phyloP scores from a whole-genome alignment of 2,888 invertebrate species.

The Galerucella calmariensis region DNA sequence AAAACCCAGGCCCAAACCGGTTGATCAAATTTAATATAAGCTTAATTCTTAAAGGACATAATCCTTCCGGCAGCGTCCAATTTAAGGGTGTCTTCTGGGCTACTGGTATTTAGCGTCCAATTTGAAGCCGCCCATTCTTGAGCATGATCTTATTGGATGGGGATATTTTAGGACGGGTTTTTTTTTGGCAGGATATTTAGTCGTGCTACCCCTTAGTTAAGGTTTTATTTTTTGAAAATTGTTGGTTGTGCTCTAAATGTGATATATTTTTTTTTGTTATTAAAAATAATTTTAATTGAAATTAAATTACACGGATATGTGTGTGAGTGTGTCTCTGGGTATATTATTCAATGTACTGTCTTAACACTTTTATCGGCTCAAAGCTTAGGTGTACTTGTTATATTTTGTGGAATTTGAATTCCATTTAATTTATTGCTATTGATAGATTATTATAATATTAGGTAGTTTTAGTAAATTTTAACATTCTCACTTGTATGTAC shows the following conservation, averaged over 20 bases:
- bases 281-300: background rate
- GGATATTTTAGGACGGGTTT: no score
- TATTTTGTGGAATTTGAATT: background rate
- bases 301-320: background rate
- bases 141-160: no score
- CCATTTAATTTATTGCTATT: conserved; percentile 10
- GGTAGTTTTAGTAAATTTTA: conserved; percentile 1
- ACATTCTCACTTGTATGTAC: background rate
- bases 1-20: no score
- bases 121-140: no score
- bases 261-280: conserved; percentile 6
- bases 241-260: conserved; percentile 20
- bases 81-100: no score
- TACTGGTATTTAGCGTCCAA: no score
- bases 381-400: conserved; percentile 19
- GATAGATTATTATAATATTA: background rate
- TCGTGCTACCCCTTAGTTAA: background rate
- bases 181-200: no score
- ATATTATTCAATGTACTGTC: background rate
- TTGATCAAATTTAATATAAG: no score
- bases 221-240: background rate
- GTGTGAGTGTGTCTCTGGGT: background rate
- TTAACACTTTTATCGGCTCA: conserved; percentile 8
- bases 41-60: no score
- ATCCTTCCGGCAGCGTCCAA: no score